These are phyloP conservation scores for Pammene fasciana DNA, from an alignment of 2,888 invertebrate genomes.

Conservation along the genomic window DNA sequence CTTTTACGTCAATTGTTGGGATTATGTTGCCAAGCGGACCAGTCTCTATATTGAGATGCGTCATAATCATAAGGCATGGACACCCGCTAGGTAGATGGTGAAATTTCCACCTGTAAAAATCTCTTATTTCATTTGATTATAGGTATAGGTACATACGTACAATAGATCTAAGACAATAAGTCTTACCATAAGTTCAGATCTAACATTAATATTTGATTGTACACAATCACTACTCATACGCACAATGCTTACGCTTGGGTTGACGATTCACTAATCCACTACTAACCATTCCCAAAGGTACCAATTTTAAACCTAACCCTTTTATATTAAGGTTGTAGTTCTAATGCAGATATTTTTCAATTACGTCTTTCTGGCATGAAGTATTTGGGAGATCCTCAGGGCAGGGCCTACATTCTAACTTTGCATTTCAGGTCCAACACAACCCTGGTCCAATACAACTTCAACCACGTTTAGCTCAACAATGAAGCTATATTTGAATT, in stretches of 20 bases:
- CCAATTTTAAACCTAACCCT: neutral
- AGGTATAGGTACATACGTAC: too few relatives aligned
- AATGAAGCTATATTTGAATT: too few relatives aligned
- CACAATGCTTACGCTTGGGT: neutral
- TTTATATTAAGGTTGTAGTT: neutral
- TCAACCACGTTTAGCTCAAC: too few relatives aligned
- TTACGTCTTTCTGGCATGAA: neutral
- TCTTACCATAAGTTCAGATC: neutral
- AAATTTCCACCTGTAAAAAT: too few relatives aligned
- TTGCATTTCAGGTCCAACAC: too few relatives aligned
- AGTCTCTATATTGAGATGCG: too few relatives aligned
- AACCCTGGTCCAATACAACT: too few relatives aligned
- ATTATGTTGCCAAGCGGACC: too few relatives aligned
- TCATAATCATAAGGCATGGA: too few relatives aligned
- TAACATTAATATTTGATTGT: slow-evolving; percentile 16
- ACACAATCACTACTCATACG: slow-evolving; percentile 3
- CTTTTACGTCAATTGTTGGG: too few relatives aligned
- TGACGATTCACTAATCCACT: neutral
- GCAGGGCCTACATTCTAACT: neutral
- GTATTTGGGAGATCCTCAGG: neutral
- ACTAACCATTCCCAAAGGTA: neutral
- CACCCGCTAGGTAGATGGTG: too few relatives aligned
- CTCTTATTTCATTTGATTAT: too few relatives aligned
- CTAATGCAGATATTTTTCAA: neutral
- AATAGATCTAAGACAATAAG: neutral